Evolutionary conservation across 2,888 invertebrate genomes (phyloP), one percentile per base, ranked within the genome.

Genomic region (Seladonia tumulorum): DNA sequence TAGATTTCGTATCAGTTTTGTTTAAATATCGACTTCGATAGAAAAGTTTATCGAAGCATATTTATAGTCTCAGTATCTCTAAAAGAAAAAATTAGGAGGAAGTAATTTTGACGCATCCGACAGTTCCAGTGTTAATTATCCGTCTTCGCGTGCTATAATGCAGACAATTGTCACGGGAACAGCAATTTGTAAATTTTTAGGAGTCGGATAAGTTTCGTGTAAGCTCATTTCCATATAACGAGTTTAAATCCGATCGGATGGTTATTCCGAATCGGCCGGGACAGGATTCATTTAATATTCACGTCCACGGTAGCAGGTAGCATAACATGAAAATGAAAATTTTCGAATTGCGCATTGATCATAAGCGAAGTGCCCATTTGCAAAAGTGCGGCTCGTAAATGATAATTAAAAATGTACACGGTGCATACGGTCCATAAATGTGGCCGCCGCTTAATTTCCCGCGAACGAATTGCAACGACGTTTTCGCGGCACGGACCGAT

Each of bases 321-420:
- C 39, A 22, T 42, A 70, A 70, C 42, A n/a, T 5, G 70, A n/a
- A 68, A 77, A 76, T 45, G 72, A 82, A 70, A 68, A 82, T 75
- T 87, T 57, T 47, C 60, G 35, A 79, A 88, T 79, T 63, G 78
- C 72, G 70, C 79, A 82, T 81, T 80, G 84, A 82, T 82, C 84
- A 86, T 76, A 71, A 72, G 68, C 76, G 73, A 47, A 73, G 76
- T 76, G 39, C 72, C 78, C n/a, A 70, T 83, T 84, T 71, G 76
- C 76, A 66, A 79, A 86, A 86, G 66, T 75, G 66, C 57, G 39
- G 16, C 76, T 76, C 86, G 83, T 88, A 80, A 89, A 89, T 90
- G 75, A 77, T 88, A 82, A 89, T 90, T 90, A 90, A 89, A 88
- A 89, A 82, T 86, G 80, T 79, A 90, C 86, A 70, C 75, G 86